These are phyloP conservation scores for Coecobrya sp. DNA, from an alignment of 2,888 invertebrate species.

Conservation along the genomic window DNA sequence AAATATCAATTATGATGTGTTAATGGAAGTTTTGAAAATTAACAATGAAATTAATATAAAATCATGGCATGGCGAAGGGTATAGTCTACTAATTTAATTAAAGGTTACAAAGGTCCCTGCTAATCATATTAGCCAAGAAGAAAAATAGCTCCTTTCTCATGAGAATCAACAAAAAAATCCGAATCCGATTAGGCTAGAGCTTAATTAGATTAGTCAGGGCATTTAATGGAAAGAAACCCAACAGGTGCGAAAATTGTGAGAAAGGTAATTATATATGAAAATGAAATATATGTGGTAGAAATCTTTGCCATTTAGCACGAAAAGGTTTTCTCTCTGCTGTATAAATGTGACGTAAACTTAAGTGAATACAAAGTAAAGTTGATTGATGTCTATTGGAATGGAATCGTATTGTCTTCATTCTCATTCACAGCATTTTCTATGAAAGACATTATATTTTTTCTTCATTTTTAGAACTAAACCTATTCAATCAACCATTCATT, in stretches of 20 bases:
- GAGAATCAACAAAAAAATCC: neutral
- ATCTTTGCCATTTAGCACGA: neutral
- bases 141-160: neutral
- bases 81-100: too few species aligned
- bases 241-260: neutral
- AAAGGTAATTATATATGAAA: neutral
- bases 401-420: neutral
- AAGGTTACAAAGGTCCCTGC: too few species aligned
- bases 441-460: neutral
- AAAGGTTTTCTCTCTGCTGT: neutral
- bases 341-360: neutral
- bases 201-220: neutral
- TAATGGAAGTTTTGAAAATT: too few species aligned
- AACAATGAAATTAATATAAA: too few species aligned
- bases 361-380: neutral
- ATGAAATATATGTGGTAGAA: neutral
- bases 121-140: too few species aligned
- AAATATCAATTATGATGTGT: too few species aligned
- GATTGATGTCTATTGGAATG: neutral
- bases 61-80: too few species aligned
- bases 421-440: neutral
- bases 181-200: neutral
- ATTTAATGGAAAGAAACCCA: neutral
- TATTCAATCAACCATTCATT: conserved; percentile 43
- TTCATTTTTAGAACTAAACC: neutral